Percentiles rank a stretch among this genome's conserved stretches.
Conservation (phyloP, 2,113 vertebrate species). For the Ondatra zibethicus region DNA sequence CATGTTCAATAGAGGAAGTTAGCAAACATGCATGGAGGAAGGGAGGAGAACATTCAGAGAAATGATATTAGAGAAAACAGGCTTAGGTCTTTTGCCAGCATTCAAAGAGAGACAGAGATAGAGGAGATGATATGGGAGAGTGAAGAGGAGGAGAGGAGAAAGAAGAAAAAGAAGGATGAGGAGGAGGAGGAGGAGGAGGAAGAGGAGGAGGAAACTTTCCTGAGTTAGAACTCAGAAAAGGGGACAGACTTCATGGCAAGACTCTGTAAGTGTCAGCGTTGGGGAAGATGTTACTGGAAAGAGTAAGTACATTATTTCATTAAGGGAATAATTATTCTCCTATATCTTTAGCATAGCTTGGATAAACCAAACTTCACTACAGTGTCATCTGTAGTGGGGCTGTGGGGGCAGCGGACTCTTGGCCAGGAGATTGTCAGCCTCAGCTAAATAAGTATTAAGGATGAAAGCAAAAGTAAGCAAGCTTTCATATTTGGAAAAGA, state of each 20-base stretch:
- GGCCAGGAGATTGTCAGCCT: not conserved
- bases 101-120: not conserved
- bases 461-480: not conserved
- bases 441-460: not conserved
- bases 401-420: not conserved
- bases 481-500: not conserved
- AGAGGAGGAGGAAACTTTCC: not conserved
- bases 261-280: not conserved
- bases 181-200: not conserved
- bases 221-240: not conserved
- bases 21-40: not conserved
- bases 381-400: no score
- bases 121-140: not conserved
- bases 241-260: not conserved
- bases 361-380: not conserved
- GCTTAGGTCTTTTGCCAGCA: not conserved
- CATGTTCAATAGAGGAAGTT: not conserved
- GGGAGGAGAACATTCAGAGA: not conserved
- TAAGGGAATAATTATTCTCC: not conserved
- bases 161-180: not conserved
- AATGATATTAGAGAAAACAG: not conserved
- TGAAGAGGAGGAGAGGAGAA: not conserved
- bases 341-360: not conserved
- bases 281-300: no score
- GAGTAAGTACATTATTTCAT: not conserved